These are phyloP conservation scores for Sigmodon hispidus DNA, from an alignment of 2,113 vertebrate species.

Conservation along the genomic window DNA sequence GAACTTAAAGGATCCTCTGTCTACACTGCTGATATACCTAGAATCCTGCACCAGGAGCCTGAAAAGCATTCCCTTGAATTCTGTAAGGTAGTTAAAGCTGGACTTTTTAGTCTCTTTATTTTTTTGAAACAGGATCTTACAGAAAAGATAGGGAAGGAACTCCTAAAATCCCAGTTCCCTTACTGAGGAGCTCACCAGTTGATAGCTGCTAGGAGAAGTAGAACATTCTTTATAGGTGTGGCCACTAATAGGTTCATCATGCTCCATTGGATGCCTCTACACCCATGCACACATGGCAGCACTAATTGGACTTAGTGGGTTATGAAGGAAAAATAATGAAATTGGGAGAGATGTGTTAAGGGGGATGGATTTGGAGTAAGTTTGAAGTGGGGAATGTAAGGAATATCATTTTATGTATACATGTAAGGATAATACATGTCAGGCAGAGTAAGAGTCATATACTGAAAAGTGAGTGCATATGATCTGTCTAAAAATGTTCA, in stretches of 20 bases:
- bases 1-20: neutral
- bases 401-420: neutral
- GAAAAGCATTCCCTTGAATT: rapidly evolving
- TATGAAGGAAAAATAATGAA: neutral
- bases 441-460: neutral
- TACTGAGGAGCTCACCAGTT: neutral
- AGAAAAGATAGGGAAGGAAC: neutral
- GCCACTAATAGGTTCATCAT: neutral
- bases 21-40: neutral
- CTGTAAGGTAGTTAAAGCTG: neutral
- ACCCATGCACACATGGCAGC: neutral
- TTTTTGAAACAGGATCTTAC: neutral
- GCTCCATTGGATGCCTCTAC: neutral
- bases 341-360: neutral
- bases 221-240: neutral
- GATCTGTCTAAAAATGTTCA: neutral
- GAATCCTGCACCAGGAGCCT: neutral
- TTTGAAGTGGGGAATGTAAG: neutral
- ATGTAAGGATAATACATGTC: neutral
- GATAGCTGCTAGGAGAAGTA: neutral
- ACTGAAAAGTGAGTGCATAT: neutral
- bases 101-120: neutral
- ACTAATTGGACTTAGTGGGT: neutral
- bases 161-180: neutral
- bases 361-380: too few relatives aligned